These are phyloP conservation scores for Cheilosia impressa DNA, from an alignment of 2,888 invertebrate genomes.

Conservation along the genomic window DNA sequence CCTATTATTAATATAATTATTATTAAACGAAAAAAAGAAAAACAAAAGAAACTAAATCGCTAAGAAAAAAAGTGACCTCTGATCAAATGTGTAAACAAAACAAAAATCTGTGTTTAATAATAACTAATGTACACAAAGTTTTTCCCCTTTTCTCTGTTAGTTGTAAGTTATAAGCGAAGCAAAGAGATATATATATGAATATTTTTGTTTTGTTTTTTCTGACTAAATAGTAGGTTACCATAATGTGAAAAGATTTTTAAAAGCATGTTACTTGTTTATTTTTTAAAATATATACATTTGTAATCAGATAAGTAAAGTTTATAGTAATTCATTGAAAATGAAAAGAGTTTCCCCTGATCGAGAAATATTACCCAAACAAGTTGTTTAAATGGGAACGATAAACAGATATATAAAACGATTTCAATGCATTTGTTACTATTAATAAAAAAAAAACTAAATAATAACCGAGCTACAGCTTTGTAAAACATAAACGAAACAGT, in stretches of 20 bases:
- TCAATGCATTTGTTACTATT: conserved; percentile 38
- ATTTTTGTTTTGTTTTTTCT: conserved; percentile 10
- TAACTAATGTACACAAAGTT: conserved; percentile 52
- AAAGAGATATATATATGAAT: neutral
- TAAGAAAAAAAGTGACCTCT: conserved; percentile 67
- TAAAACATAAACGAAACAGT: conserved; percentile 56
- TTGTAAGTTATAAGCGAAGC: conserved; percentile 44
- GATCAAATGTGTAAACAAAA: conserved; percentile 27
- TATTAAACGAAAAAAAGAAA: conserved; percentile 11
- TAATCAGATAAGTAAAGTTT: conserved; percentile 54
- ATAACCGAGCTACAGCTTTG: conserved; percentile 52
- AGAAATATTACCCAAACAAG: neutral
- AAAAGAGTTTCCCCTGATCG: neutral
- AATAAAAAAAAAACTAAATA: conserved; percentile 6
- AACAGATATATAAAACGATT: conserved; percentile 5
- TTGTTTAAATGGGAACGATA: conserved; percentile 14
- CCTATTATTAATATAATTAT: conserved; percentile 40
- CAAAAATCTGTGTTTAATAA: conserved; percentile 54
- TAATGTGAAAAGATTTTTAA: conserved; percentile 15
- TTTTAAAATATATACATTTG: conserved; percentile 37
- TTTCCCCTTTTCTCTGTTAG: conserved; percentile 59
- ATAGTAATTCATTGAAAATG: conserved; percentile 1
- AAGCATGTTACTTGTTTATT: conserved; percentile 52
- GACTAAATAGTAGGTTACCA: conserved; percentile 44
- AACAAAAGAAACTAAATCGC: neutral